These are phyloP conservation scores for Lasioglossum zephyrum DNA, from an alignment of 2,888 invertebrate genomes.

Conservation along the genomic window DNA sequence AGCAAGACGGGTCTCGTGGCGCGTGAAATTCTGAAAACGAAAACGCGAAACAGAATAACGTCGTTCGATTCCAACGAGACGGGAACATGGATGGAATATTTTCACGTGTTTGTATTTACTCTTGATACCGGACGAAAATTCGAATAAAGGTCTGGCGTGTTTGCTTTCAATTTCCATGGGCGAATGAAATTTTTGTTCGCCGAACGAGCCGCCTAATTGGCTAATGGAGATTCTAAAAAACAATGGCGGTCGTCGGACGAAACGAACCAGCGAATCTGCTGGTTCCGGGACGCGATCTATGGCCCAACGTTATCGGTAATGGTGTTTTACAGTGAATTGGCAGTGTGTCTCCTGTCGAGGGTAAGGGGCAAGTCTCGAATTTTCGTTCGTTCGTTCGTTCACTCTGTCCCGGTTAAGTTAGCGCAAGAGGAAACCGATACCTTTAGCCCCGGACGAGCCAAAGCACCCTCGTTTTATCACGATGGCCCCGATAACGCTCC, in stretches of 20 bases:
- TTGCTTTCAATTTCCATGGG: conserved; percentile 10
- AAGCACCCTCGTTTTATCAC: conserved; percentile 66
- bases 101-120: conserved; percentile 13
- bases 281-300: conserved; percentile 4
- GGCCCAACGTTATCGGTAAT: conserved; percentile 5
- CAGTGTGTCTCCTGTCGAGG: conserved; percentile 24
- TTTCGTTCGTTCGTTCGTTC: conserved; percentile 47
- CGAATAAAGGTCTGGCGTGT: not conserved
- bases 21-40: not conserved
- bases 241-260: not conserved
- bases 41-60: not conserved
- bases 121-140: conserved; percentile 8
- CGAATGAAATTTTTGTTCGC: conserved; percentile 19
- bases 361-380: conserved; percentile 42
- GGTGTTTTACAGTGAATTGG: conserved; percentile 19
- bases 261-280: conserved; percentile 9
- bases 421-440: conserved; percentile 56
- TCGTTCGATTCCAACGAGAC: not conserved
- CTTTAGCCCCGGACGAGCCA: conserved; percentile 35
- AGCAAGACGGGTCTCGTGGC: not conserved
- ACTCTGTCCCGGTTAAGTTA: conserved; percentile 31
- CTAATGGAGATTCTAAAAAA: conserved; percentile 15
- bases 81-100: not conserved
- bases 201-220: conserved; percentile 3
- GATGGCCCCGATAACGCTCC: conserved; percentile 73